phyloP scores from a whole-genome alignment of 2,888 invertebrate genomes.

The Oscheius sp. region DNA sequence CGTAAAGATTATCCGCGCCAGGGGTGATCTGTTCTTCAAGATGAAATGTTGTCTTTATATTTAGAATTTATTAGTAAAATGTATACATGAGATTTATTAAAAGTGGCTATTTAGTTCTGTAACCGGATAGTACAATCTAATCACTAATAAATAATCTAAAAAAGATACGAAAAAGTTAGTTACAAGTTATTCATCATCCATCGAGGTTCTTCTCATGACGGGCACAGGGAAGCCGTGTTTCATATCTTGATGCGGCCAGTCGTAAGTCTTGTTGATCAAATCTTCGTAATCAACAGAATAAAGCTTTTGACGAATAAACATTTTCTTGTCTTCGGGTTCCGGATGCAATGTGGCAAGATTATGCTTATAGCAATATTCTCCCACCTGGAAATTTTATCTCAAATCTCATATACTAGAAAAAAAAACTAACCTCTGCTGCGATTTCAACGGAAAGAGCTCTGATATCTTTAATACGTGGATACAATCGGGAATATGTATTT shows the following conservation, averaged over 20 bases:
- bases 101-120: too few relatives aligned
- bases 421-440: slow-evolving; percentile 30
- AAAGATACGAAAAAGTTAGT: not conserved
- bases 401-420: too few relatives aligned
- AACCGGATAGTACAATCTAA: not conserved
- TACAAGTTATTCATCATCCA: slow-evolving; percentile 67
- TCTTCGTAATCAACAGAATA: slow-evolving; percentile 76
- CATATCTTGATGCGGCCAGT: slow-evolving; percentile 74
- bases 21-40: not conserved
- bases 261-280: slow-evolving; percentile 75
- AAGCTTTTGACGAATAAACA: slow-evolving; percentile 75
- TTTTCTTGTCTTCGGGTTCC: slow-evolving; percentile 77
- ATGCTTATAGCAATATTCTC: slow-evolving; percentile 82
- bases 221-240: slow-evolving; percentile 71
- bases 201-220: slow-evolving; percentile 65
- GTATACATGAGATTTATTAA: too few relatives aligned
- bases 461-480: slow-evolving; percentile 88
- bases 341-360: slow-evolving; percentile 77
- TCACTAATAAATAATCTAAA: not conserved
- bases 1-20: too few relatives aligned
- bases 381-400: slow-evolving; percentile 38
- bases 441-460: slow-evolving; percentile 88
- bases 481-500: slow-evolving; percentile 84
- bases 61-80: too few relatives aligned
- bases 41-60: too few relatives aligned